Percentiles rank a stretch among this genome's conserved stretches.
phyloP scores from a whole-genome alignment of 2,888 invertebrate genomes.

The Morinoia aosen region DNA sequence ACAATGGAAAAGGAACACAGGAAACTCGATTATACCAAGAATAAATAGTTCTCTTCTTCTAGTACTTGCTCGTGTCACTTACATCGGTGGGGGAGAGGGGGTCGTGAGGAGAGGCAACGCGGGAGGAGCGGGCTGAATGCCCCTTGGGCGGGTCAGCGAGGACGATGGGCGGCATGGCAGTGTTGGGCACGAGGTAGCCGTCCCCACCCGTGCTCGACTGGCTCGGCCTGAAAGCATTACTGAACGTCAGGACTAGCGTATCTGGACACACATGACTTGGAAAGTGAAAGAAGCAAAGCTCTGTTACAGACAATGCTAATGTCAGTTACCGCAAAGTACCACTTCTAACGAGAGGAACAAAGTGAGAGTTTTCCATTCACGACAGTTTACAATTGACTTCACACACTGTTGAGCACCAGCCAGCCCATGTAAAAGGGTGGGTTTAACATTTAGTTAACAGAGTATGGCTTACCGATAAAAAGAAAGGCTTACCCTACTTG shows the following conservation, averaged over 20 bases:
- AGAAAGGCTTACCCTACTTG: too few relatives aligned
- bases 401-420: not conserved
- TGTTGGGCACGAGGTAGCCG: not conserved
- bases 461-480: not conserved
- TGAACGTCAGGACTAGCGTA: not conserved
- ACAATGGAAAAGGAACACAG: too few relatives aligned
- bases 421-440: not conserved
- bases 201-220: not conserved
- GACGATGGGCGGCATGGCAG: not conserved
- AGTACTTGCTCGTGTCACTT: not conserved
- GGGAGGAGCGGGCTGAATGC: conserved; percentile 26
- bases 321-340: not conserved
- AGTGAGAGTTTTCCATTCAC: not conserved
- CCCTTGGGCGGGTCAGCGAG: conserved; percentile 44
- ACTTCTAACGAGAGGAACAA: not conserved
- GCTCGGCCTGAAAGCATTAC: not conserved
- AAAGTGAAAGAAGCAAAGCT: not conserved
- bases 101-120: not conserved
- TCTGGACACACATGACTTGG: not conserved
- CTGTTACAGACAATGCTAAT: not conserved
- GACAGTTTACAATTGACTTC: not conserved
- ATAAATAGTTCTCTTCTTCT: too few relatives aligned
- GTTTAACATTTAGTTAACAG: not conserved
- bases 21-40: too few relatives aligned
- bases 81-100: not conserved